Percentiles rank a stretch among this genome's conserved stretches.
Evolutionary conservation across 2,797 vertebrate species (phyloP).

Genomic region (Notolepis coatsorum): DNA sequence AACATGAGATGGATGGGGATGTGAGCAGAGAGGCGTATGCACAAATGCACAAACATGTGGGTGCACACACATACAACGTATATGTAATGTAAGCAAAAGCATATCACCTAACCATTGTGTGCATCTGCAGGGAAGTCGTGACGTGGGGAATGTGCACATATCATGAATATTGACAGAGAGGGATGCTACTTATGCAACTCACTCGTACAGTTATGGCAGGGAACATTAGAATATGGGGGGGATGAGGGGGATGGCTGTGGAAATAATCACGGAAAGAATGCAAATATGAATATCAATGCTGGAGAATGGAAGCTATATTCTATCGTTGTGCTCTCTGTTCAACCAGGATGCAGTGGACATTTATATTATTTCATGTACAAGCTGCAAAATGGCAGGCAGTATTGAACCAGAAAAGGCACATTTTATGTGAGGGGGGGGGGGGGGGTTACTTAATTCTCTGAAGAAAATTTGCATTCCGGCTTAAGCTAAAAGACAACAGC

Average conservation of each 20-base stretch:
- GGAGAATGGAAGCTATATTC: constrained; percentile 11
- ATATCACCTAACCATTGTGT: constrained; percentile 13
- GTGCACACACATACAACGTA: constrained; percentile 5
- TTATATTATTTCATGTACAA: constrained; percentile 46
- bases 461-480: constrained; percentile 65
- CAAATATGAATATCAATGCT: constrained; percentile 29
- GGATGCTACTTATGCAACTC: constrained; percentile 12
- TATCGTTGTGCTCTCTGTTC: not conserved
- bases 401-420: constrained; percentile 47
- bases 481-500: constrained; percentile 52
- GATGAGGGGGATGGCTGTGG: constrained; percentile 42
- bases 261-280: constrained; percentile 41
- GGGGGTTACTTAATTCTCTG: constrained; percentile 49
- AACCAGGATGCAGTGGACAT: constrained; percentile 25
- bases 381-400: constrained; percentile 39
- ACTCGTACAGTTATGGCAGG: constrained; percentile 41
- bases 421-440: constrained; percentile 49
- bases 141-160: constrained; percentile 17
- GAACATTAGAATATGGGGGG: constrained; percentile 20
- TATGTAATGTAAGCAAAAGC: not conserved
- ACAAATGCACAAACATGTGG: constrained; percentile 25
- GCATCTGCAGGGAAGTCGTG: constrained; percentile 46
- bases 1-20: constrained; percentile 25
- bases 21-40: constrained; percentile 24
- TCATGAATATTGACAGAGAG: constrained; percentile 44